phyloP scores from a whole-genome alignment of 2,797 vertebrate genomes.

The Semotilus atromaculatus region DNA sequence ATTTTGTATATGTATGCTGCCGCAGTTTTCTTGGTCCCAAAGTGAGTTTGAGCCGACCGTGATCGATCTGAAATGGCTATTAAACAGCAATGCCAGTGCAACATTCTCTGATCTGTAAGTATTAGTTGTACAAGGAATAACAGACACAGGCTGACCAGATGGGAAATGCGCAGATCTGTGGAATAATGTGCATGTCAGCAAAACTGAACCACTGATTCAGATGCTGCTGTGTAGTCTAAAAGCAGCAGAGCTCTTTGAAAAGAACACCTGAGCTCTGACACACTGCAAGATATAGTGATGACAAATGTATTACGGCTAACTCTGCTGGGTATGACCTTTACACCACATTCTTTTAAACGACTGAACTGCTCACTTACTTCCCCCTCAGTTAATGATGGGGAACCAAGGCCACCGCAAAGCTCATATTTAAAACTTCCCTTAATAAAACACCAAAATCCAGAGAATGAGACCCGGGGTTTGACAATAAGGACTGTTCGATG shows the following conservation, averaged over 20 bases:
- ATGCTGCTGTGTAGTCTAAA: constrained; percentile 47
- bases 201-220: constrained; percentile 22
- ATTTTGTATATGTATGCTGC: background rate
- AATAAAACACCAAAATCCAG: background rate
- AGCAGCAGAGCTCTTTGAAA: constrained; percentile 15
- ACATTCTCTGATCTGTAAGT: background rate
- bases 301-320: constrained; percentile 16
- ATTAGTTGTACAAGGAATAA: background rate
- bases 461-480: background rate
- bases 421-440: background rate
- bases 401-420: background rate
- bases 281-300: constrained; percentile 24
- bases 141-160: constrained; percentile 28
- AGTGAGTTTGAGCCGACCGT: background rate
- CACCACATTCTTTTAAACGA: background rate
- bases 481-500: background rate
- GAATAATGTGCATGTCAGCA: constrained; percentile 49
- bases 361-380: constrained; percentile 2
- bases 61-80: background rate
- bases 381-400: constrained; percentile 1
- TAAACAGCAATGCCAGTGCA: background rate
- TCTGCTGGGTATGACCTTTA: constrained; percentile 31
- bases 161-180: constrained; percentile 28
- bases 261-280: constrained; percentile 44
- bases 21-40: background rate